phyloP scores from a whole-genome alignment of 2,797 vertebrate species.

The Anolis apletophallus region DNA sequence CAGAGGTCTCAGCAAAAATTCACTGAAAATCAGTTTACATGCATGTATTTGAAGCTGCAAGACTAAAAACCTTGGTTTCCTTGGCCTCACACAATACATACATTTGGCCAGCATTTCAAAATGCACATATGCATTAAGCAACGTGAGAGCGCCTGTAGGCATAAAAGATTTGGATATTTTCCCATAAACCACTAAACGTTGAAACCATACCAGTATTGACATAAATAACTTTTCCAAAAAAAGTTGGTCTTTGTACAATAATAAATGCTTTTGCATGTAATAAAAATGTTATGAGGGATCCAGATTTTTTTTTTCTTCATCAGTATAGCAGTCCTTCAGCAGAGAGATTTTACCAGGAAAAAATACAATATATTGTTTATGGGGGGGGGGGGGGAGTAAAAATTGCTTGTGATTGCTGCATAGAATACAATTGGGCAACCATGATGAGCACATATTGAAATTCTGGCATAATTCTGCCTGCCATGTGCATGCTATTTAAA shows the following conservation, averaged over 20 bases:
- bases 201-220: background rate
- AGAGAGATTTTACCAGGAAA: background rate
- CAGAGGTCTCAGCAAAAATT: background rate
- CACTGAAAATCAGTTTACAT: background rate
- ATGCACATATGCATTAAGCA: constrained; percentile 9
- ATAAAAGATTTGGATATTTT: background rate
- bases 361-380: background rate
- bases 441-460: background rate
- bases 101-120: background rate
- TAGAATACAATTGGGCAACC: background rate
- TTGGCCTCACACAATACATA: background rate
- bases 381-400: no score
- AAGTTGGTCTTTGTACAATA: background rate
- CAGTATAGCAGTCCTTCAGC: background rate
- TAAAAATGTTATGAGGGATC: background rate
- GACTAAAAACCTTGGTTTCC: background rate
- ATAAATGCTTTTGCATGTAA: background rate
- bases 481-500: background rate
- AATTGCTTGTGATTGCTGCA: background rate
- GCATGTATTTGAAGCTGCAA: background rate
- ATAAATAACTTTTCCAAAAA: background rate
- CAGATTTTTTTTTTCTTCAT: background rate
- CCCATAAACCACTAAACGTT: constrained; percentile 10
- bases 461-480: background rate
- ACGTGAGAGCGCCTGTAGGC: background rate